Percentiles rank a stretch among this genome's conserved stretches.
phyloP scores from a whole-genome alignment of 2,113 vertebrate species.

The Sander vitreus region DNA sequence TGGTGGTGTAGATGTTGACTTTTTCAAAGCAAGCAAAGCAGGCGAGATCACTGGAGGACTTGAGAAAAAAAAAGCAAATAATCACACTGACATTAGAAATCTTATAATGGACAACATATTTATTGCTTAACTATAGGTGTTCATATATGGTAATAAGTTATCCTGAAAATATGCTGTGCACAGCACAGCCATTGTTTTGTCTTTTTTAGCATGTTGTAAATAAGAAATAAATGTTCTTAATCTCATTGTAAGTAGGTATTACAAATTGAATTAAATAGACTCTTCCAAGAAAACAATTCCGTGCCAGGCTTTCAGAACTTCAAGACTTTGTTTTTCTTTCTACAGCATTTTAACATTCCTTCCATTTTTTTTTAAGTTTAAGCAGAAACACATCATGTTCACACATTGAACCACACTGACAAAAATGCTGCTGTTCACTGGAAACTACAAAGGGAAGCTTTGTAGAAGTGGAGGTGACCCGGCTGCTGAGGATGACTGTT shows the following conservation, averaged over 20 bases:
- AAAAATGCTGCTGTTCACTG: neutral
- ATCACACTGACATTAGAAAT: neutral
- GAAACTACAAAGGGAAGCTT: neutral
- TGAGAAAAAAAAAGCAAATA: slow-evolving; percentile 60
- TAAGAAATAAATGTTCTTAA: neutral
- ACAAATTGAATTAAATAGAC: neutral
- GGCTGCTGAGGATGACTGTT: accelerated
- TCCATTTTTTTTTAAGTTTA: slow-evolving; percentile 10
- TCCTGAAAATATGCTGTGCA: neutral
- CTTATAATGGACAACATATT: neutral
- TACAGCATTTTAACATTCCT: slow-evolving; percentile 10
- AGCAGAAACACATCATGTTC: slow-evolving; percentile 31
- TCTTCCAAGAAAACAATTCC: neutral
- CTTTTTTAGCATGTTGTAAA: neutral
- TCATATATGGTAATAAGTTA: neutral
- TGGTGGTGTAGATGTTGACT: slow-evolving; percentile 90
- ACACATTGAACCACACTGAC: slow-evolving; percentile 15
- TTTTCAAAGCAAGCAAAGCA: slow-evolving; percentile 95
- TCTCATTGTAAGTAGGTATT: neutral
- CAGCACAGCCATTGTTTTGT: neutral
- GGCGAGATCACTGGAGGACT: slow-evolving; percentile 90
- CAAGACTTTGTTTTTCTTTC: slow-evolving; percentile 13
- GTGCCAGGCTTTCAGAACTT: neutral
- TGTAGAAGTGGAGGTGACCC: neutral
- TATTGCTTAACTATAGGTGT: too few species aligned